Evolutionary conservation across 2,888 invertebrate species (phyloP), one percentile per base, ranked within the genome.

Genomic region (Syrista parreyssii): DNA sequence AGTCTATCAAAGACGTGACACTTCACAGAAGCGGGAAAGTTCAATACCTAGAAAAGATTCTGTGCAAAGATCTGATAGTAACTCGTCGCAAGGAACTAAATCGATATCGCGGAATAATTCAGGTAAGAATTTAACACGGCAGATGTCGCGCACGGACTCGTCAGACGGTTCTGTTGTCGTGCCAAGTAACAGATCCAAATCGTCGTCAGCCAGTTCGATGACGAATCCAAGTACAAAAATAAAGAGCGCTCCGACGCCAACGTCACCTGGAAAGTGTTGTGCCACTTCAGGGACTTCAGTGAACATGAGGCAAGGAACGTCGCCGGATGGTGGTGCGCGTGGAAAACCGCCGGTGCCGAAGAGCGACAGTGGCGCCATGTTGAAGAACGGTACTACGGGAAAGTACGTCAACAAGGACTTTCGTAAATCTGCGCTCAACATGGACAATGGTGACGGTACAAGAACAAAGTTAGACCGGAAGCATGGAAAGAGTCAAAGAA

Each of bases 371-470:
- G 85, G 87, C 33, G 81, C 85, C 33, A 81, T 88, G 32, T 82
- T 89, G 68, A 93, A 93, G 77, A 88, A 89, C 86, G 75, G 79
- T 74, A 78, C 82, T 35, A 87, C 90, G 78, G 83, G 88, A 68
- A 92, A 91, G 80, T 92, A 92, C 84, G 93, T 94, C 33, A 96
- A 96, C 89, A 96, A 96, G 91, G 95, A 95, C 88, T 95, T 95
- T 84, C 92, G 96, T 68, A 96, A 96, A 89, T 96, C 96, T 0
- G 94, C 94, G 0, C 89, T 96, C 23, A 96, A 96, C 90, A 95
- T 95, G 92, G 92, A 92, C 55, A 89, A 90, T 35, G 91, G 91
- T 23, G 92, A 91, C 75, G 84, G 86, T 0, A 84, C 87, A 30
- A 79, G 86, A 2, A 86, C 85, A 9, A 88, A 86, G 69, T 80